Evolutionary conservation across 2,113 vertebrate species (phyloP), one percentile per base, ranked within the genome.

Genomic region (Climacteris rufus): DNA sequence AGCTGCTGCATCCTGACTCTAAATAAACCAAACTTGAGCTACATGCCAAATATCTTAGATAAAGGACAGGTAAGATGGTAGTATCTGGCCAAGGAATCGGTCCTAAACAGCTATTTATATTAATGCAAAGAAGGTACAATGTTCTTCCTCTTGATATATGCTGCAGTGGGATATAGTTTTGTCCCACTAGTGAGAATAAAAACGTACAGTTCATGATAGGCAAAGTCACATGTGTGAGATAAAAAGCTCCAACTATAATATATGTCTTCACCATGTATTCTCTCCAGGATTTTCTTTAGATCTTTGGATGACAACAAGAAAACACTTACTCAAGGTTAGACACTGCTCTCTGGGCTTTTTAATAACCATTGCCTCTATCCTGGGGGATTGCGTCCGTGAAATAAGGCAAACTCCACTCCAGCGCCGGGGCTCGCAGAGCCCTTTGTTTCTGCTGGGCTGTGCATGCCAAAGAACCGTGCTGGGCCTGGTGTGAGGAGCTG

Each of bases 91-190:
- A 83, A 97, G 96, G 97, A 98, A 98, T 97, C 96, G 95, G 97
- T 97, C 97, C 98, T 98, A 98, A 98, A 98, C 98, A 98, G 98
- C 98, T 98, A 98, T 98, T 98, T 98, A 98, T 98, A 98, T 98
- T 98, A 98, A 98, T 98, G 98, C 98, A 98, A 98, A 98, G 98
- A 98, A 98, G 98, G 98, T 98, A 97, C 96, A 96, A 97, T 96
- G 98, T 98, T 98, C 97, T 97, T 97, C 97, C 97, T 96, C 96
- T 98, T 98, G 98, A 98, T 98, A 98, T 98, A 98, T 98, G 98
- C 98, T 97, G 98, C 97, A 80, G 92, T 82, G 97, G 98, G 97
- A 98, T 97, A 97, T 96, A 95, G 97, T 97, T 97, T 97, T 97
- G 98, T 98, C 98, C 98, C 98, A 98, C 97, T 84, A 98, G 98